These are phyloP conservation scores for Cyclina sinensis DNA, from an alignment of 1,140 invertebrate genomes.

Conservation along the genomic window DNA sequence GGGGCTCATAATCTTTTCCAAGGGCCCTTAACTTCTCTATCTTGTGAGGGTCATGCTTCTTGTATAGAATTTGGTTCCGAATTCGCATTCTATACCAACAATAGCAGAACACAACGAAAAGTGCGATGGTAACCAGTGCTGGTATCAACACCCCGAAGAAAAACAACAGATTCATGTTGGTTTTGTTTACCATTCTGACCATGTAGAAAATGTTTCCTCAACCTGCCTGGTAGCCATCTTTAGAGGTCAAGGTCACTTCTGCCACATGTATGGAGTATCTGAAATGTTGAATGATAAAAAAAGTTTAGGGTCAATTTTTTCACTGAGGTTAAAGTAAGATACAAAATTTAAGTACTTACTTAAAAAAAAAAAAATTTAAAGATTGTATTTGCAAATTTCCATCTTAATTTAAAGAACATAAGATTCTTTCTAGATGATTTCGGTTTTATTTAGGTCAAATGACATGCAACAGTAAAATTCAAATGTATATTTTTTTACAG, in stretches of 20 bases:
- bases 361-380: neutral
- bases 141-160: slow-evolving; percentile 88
- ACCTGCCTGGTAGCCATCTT: slow-evolving; percentile 31
- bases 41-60: slow-evolving; percentile 78
- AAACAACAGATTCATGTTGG: slow-evolving; percentile 83
- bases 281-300: slow-evolving; percentile 10
- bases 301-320: no score
- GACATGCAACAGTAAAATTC: neutral
- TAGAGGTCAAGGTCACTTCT: neutral
- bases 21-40: slow-evolving; percentile 67
- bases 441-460: no score
- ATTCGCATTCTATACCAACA: slow-evolving; percentile 80
- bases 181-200: slow-evolving; percentile 61
- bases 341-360: no score
- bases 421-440: no score
- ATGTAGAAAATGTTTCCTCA: slow-evolving; percentile 13
- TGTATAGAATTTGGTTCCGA: slow-evolving; percentile 74
- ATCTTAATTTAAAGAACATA: no score
- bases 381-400: neutral
- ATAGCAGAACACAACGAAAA: slow-evolving; percentile 83
- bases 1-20: slow-evolving; percentile 69
- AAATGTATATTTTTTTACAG: no score
- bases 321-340: no score
- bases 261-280: neutral
- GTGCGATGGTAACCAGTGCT: slow-evolving; percentile 87